Base-by-base conservation (phyloP, 2,888 invertebrate genomes). In the Thysanoteuthis rhombus region DNA sequence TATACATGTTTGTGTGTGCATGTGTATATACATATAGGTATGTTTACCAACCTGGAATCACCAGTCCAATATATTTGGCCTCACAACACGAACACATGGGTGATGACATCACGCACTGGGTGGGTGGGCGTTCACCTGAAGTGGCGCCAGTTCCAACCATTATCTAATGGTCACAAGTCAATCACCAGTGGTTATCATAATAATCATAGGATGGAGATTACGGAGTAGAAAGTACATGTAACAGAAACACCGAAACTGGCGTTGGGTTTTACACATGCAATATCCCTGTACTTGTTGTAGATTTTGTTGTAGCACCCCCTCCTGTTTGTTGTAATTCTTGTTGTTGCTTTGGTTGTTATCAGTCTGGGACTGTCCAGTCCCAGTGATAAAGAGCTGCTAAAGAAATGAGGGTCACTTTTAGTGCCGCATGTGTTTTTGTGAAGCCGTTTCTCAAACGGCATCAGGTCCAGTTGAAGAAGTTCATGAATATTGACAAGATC, bases 11-110 rank as follows among this genome's bases (percentile, higher is more conserved):
- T 75, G n/a, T n/a, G 75, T 75, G 75, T 75, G 12, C n/a, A 16
- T 75, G 12, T 75, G 75, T 75, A n/a, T 75, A n/a, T n/a, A n/a
- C 75, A 75, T 75, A 75, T 75, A 75, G n/a, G 16, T 75, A 75
- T 75, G 75, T 75, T 75, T 75, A 75, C 75, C 75, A 75, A 75
- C 75, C 75, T 75, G 75, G 75, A 75, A 75, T 75, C n/a, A 75
- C 75, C n/a, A 75, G 75, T 75, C 75, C 75, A 75, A 75, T 75
- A 75, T 75, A 75, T 75, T 75, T 75, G 75, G 75, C 75, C 75
- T 75, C 75, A 75, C 75, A 75, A 75, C 75, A 75, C 75, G 75
- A 75, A n/a, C 75, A 75, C 75, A 75, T 75, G 75, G 75, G 75
- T 75, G 75, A 75, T 75, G 75, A 75, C 75, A 75, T 75, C 75